These are phyloP conservation scores for Drosophila elegans DNA, from an alignment of 1,140 invertebrate genomes.

Conservation along the genomic window DNA sequence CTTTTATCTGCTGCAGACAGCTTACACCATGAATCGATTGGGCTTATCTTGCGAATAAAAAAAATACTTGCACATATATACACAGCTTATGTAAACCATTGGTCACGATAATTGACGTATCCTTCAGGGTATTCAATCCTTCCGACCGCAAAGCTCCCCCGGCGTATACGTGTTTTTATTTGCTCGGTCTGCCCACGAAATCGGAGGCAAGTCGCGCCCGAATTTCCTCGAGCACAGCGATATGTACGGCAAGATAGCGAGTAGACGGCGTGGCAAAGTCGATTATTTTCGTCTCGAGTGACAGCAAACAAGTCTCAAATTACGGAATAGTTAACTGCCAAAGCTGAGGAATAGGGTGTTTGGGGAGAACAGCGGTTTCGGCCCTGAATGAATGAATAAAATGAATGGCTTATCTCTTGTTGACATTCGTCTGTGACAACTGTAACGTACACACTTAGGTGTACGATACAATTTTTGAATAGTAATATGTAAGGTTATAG, in stretches of 20 bases:
- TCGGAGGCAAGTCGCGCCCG: constrained; percentile 57
- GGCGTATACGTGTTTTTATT: constrained; percentile 32
- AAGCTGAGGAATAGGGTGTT: constrained; percentile 3
- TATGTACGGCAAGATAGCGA: background rate
- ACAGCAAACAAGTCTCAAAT: constrained; percentile 82
- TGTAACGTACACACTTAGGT: too few species aligned
- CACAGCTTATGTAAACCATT: constrained; percentile 31
- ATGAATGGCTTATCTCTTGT: constrained; percentile 83
- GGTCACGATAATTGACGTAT: constrained; percentile 37
- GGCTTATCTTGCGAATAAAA: constrained; percentile 21
- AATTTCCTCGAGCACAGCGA: constrained; percentile 15
- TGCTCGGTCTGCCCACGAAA: constrained; percentile 55
- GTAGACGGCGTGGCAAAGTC: constrained; percentile 68
- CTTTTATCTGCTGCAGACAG: constrained; percentile 8
- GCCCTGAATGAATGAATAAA: constrained; percentile 76
- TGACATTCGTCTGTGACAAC: constrained; percentile 82
- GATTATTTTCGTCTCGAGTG: constrained; percentile 83
- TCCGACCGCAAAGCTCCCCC: constrained; percentile 16
- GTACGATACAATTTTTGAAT: too few species aligned
- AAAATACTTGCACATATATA: constrained; percentile 1
- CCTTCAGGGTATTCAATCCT: constrained; percentile 34
- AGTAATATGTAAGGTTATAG: too few species aligned
- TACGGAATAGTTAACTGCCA: constrained; percentile 78
- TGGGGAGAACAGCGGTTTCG: constrained; percentile 1
- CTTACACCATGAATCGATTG: constrained; percentile 10